Percentiles rank a stretch among this genome's conserved stretches.
Conservation (phyloP, 92 coral and sea anemone genomes). For the Palythoa caribaeorum region DNA sequence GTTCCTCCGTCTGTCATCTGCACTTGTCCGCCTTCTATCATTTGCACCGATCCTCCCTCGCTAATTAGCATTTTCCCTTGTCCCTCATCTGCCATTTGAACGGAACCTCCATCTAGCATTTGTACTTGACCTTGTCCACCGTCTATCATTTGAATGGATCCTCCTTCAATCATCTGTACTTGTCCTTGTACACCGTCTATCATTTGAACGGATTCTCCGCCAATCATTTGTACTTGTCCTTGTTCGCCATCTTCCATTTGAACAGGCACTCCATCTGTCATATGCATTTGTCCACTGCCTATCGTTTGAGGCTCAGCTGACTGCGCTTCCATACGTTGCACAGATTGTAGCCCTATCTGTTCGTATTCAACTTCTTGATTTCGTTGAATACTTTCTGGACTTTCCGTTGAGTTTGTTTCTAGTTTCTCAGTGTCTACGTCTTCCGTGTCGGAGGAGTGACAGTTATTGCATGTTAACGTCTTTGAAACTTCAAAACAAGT, state of each 20-base stretch:
- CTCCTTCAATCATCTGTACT: not conserved
- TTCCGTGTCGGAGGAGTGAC: conserved; percentile 14
- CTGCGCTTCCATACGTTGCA: conserved; percentile 14
- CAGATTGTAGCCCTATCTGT: not conserved
- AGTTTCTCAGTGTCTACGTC: conserved; percentile 25
- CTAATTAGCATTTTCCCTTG: not conserved
- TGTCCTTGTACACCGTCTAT: not conserved
- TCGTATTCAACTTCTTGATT: conserved; percentile 10
- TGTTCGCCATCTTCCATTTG: too few species aligned
- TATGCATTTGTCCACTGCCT: not conserved
- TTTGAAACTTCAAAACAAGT: conserved; percentile 16
- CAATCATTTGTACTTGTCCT: not conserved
- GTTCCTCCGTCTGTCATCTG: not conserved
- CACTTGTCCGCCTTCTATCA: not conserved
- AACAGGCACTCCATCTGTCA: not conserved
- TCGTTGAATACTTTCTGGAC: not conserved
- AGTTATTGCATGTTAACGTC: not conserved
- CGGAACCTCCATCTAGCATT: not conserved
- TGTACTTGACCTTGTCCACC: not conserved
- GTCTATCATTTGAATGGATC: not conserved
- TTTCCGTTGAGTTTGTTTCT: conserved; percentile 16
- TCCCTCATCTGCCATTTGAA: not conserved
- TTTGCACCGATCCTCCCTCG: conserved; percentile 3
- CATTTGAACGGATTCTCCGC: not conserved
- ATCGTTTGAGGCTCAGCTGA: not conserved